Base-by-base conservation (phyloP, 1,140 invertebrate species). In the Drosophila ambigua region DNA sequence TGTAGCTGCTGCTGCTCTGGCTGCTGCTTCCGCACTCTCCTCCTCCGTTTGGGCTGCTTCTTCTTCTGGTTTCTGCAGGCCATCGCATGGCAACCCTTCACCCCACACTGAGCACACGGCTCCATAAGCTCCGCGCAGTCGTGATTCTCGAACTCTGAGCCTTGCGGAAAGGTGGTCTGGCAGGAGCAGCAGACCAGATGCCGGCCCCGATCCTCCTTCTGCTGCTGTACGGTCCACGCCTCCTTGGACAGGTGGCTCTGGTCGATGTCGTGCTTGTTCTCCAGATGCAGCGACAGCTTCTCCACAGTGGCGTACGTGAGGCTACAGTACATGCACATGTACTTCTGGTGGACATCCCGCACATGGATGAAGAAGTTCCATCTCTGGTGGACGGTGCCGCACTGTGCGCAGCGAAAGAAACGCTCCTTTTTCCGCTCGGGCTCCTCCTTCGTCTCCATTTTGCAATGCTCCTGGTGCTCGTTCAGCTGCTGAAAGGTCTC, bases 281-380 rank as follows among this genome's bases (percentile, higher is more conserved):
- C 93, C 68, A 97, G 92, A 92, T 97, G 96, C 69, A 95, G 92
- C 41, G 95, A 95, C 20, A 97, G 89, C 81, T 95, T 95, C 67
- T 97, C 95, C n/a, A 95, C 94, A 72, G 94, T 94, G 24, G 95
- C 94, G 92, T 96, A 97, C 93, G 96, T 95, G 54, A 95, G 95
- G 41, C 96, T 93, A 81, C 96, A 97, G 91, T 95, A 96, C 9
- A 97, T 90, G 85, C 96, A 97, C 72, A 96, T 95, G 80, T 95
- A 95, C 43, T 95, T 93, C 67, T 95, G 94, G 88, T 97, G 96
- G 16, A 95, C 93, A 73, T 96, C 95, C 50, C 95, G 93, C 95
- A 97, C 96, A 76, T 97, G 96, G 9, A 96, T 89, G 90, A 96
- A 97, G 28, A 97, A 92, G 92, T 96, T 96, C 95, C 96, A 97